phyloP scores from a whole-genome alignment of 2,888 invertebrate genomes.

The Aplocera efformata region DNA sequence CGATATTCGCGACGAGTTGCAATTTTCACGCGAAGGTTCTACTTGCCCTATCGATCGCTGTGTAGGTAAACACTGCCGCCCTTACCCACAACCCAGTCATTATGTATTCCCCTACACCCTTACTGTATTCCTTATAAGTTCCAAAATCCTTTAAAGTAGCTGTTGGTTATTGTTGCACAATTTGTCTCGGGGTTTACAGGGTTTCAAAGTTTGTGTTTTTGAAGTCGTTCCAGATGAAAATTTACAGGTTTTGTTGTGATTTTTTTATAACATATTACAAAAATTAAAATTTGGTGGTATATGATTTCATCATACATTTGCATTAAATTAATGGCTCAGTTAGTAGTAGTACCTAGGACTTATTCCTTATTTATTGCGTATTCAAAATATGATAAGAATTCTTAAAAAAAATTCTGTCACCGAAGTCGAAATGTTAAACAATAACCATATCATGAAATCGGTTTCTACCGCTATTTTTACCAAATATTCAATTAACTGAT shows the following conservation, averaged over 20 bases:
- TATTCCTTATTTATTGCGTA: too few species aligned
- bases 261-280: background rate
- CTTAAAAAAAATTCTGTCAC: too few species aligned
- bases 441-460: too few species aligned
- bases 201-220: constrained; percentile 27
- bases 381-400: too few species aligned
- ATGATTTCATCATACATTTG: too few species aligned
- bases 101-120: constrained; percentile 19
- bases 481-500: too few species aligned
- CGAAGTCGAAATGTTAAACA: too few species aligned
- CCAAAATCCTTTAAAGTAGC: constrained; percentile 14
- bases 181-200: constrained; percentile 28
- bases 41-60: constrained; percentile 66
- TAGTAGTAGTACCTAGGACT: too few species aligned
- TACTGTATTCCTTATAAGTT: constrained; percentile 20
- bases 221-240: constrained; percentile 13
- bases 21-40: constrained; percentile 74
- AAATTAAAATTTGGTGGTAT: too few species aligned
- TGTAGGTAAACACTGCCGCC: constrained; percentile 73
- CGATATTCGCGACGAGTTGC: constrained; percentile 57
- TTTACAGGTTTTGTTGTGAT: constrained; percentile 11
- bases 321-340: too few species aligned
- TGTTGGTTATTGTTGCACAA: constrained; percentile 19
- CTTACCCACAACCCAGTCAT: constrained; percentile 49
- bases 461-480: too few species aligned